phyloP scores from a whole-genome alignment of 2,888 invertebrate genomes.

The Cantharis nigra region DNA sequence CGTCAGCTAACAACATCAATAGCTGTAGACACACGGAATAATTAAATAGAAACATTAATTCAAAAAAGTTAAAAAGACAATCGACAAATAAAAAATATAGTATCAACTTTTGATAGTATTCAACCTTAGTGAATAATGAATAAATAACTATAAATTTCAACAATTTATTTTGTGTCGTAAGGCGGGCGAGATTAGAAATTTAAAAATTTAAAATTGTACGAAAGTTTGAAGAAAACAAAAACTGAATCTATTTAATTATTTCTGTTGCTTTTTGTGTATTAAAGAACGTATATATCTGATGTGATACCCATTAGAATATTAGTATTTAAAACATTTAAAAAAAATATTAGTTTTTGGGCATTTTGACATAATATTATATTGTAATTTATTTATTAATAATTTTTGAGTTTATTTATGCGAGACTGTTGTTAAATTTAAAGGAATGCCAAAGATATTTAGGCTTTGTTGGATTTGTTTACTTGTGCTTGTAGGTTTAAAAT shows the following conservation, averaged over 20 bases:
- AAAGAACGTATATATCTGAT: constrained; percentile 47
- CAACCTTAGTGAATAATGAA: constrained; percentile 18
- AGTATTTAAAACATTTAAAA: constrained; percentile 13
- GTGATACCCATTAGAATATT: constrained; percentile 48
- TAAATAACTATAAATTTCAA: not conserved
- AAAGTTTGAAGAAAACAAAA: constrained; percentile 33
- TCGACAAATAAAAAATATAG: constrained; percentile 5
- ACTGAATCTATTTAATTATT: constrained; percentile 47
- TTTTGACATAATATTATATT: not conserved
- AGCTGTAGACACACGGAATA: constrained; percentile 48
- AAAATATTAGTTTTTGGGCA: not conserved
- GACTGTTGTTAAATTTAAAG: constrained; percentile 17
- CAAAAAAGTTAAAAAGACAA: constrained; percentile 25
- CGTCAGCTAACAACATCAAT: constrained; percentile 50
- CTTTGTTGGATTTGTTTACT: constrained; percentile 23
- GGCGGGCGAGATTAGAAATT: not conserved
- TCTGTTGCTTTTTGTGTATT: constrained; percentile 51
- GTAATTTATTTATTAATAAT: not conserved
- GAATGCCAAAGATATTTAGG: constrained; percentile 26
- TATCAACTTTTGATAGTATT: not conserved
- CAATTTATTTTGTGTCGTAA: not conserved
- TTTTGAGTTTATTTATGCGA: constrained; percentile 6
- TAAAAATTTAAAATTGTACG: not conserved
- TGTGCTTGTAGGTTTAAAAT: constrained; percentile 18
- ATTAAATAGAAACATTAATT: constrained; percentile 41